These are phyloP conservation scores for Leptodactylus fuscus DNA, from an alignment of 2,113 vertebrate species.

Conservation along the genomic window DNA sequence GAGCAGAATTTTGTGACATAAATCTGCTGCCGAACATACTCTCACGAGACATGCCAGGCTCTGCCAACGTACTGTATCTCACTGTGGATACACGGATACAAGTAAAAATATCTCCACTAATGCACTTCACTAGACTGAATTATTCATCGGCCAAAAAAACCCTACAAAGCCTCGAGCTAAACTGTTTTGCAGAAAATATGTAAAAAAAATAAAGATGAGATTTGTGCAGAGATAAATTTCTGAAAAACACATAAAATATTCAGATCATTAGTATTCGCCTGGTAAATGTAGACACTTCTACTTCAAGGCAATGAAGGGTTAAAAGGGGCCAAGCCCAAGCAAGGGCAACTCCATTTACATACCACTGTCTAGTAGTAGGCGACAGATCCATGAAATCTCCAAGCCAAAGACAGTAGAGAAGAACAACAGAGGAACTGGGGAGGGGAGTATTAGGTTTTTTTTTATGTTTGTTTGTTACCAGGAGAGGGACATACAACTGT, in stretches of 20 bases:
- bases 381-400: too few relatives aligned
- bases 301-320: background rate
- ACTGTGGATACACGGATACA: background rate
- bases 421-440: too few relatives aligned
- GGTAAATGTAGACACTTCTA: background rate
- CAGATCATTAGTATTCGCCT: background rate
- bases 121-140: background rate
- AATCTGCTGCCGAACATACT: too few relatives aligned
- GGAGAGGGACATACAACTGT: too few relatives aligned
- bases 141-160: background rate
- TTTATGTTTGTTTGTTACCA: too few relatives aligned
- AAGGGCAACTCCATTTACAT: too few relatives aligned
- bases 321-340: too few relatives aligned
- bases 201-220: conserved; percentile 7
- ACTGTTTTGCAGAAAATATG: background rate
- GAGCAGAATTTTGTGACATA: too few relatives aligned
- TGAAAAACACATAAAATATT: conserved; percentile 6
- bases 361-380: too few relatives aligned
- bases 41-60: too few relatives aligned
- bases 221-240: background rate
- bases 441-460: too few relatives aligned
- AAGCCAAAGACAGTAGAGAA: too few relatives aligned
- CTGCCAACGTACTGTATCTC: background rate
- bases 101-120: background rate
- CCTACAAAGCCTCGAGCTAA: background rate